phyloP scores from a whole-genome alignment of 1,140 invertebrate genomes.

The Lepidurus packardi region DNA sequence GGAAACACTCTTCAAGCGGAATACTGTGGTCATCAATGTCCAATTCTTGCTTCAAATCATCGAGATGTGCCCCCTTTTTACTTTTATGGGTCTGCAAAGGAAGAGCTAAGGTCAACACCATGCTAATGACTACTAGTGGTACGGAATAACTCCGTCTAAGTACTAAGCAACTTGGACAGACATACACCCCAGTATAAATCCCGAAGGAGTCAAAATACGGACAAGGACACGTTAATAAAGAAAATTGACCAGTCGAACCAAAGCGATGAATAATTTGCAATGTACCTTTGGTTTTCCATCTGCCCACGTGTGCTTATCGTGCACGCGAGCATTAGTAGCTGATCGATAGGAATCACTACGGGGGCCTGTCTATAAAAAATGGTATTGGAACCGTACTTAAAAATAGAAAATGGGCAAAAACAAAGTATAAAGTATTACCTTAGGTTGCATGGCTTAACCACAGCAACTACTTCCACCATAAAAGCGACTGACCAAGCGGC shows the following conservation, averaged over 20 bases:
- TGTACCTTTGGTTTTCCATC: slow-evolving; percentile 11
- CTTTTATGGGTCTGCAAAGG: not conserved
- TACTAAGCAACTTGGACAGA: slow-evolving; percentile 10
- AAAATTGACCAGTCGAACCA: not conserved
- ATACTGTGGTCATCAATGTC: slow-evolving; percentile 98
- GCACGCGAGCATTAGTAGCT: not conserved
- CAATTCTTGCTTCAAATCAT: slow-evolving; percentile 96
- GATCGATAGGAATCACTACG: not conserved
- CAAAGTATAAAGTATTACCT: not conserved
- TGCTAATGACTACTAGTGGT: not conserved
- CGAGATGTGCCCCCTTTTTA: slow-evolving; percentile 57
- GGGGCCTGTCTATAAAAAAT: not conserved
- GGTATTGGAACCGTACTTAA: too few species aligned
- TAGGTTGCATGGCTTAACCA: slow-evolving; percentile 1
- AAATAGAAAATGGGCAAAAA: too few species aligned
- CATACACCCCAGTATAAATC: not conserved
- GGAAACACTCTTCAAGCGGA: slow-evolving; percentile 89
- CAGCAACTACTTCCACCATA: not conserved
- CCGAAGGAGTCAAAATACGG: not conserved
- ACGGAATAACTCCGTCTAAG: not conserved
- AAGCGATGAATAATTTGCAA: not conserved
- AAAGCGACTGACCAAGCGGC: not conserved
- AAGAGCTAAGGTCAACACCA: slow-evolving; percentile 10
- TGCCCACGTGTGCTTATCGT: not conserved
- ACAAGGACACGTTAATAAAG: not conserved